Percentiles rank a stretch among this genome's conserved stretches.
Evolutionary conservation across 2,113 vertebrate genomes (phyloP).

Genomic region (Butorides virescens): DNA sequence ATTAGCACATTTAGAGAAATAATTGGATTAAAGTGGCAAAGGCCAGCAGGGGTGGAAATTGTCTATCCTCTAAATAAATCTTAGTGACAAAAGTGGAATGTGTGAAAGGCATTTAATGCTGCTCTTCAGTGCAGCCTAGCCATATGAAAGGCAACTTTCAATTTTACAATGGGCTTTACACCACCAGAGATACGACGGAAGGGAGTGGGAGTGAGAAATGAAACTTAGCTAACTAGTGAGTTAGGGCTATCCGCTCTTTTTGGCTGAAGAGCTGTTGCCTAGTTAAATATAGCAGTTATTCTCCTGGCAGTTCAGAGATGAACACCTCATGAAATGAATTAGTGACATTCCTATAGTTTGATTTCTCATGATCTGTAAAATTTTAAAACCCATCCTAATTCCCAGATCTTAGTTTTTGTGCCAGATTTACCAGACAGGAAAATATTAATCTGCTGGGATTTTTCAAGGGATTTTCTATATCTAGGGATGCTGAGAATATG

Average conservation of each 20-base stretch:
- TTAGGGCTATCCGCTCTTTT: not conserved
- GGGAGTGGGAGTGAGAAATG: slow-evolving; percentile 29
- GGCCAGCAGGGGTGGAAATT: not conserved
- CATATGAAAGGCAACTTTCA: slow-evolving; percentile 1
- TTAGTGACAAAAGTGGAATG: not conserved
- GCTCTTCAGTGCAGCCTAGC: not conserved
- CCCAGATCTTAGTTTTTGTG: slow-evolving; percentile 32
- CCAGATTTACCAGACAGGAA: slow-evolving; percentile 55
- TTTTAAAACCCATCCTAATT: slow-evolving; percentile 56
- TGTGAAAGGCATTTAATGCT: not conserved
- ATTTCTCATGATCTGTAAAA: slow-evolving; percentile 60
- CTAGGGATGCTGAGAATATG: not conserved
- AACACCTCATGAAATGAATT: slow-evolving; percentile 59
- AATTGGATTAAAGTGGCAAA: slow-evolving; percentile 10
- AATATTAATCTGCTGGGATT: slow-evolving; percentile 54
- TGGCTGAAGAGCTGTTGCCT: not conserved
- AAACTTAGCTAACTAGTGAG: slow-evolving; percentile 34
- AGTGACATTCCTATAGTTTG: slow-evolving; percentile 54
- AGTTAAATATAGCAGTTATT: slow-evolving; percentile 39
- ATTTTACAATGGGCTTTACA: not conserved
- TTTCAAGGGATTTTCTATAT: slow-evolving; percentile 41
- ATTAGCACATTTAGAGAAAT: slow-evolving; percentile 27
- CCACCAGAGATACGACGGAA: slow-evolving; percentile 15
- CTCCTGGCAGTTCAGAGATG: slow-evolving; percentile 19
- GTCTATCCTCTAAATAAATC: slow-evolving; percentile 10